phyloP scores from a whole-genome alignment of 2,888 invertebrate species.

The Troides oblongomaculatus region DNA sequence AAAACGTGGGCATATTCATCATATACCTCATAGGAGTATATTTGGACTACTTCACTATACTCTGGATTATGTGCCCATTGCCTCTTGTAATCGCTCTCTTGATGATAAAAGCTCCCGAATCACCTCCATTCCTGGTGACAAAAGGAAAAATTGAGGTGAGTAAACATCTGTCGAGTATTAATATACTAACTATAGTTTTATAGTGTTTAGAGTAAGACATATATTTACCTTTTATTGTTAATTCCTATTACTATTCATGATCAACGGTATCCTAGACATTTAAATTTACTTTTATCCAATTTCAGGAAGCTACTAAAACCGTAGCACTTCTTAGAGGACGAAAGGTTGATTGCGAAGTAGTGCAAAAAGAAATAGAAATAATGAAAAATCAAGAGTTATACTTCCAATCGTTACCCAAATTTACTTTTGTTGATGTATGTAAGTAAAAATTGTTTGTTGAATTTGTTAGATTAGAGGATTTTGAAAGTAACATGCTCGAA shows the following conservation, averaged over 20 bases:
- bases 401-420: constrained; percentile 49
- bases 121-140: constrained; percentile 61
- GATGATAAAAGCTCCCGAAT: constrained; percentile 59
- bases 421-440: constrained; percentile 53
- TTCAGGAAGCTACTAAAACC: constrained; percentile 54
- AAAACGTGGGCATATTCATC: constrained; percentile 51
- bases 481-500: too few species aligned
- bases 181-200: too few species aligned
- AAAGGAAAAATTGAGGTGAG: constrained; percentile 54
- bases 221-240: too few species aligned
- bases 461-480: too few species aligned
- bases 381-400: constrained; percentile 52
- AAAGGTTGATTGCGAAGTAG: constrained; percentile 46
- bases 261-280: too few species aligned
- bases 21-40: constrained; percentile 60
- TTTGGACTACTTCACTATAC: constrained; percentile 49
- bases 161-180: constrained; percentile 6
- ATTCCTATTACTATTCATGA: too few species aligned
- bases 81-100: constrained; percentile 47
- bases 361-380: constrained; percentile 49
- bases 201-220: too few species aligned
- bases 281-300: constrained; percentile 27
- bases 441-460: constrained; percentile 35
- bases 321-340: constrained; percentile 55
- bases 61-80: constrained; percentile 48